These are phyloP conservation scores for Halichondria panicea DNA, from an alignment of 37 sponge, comb jelly and placozoan species.

Conservation along the genomic window DNA sequence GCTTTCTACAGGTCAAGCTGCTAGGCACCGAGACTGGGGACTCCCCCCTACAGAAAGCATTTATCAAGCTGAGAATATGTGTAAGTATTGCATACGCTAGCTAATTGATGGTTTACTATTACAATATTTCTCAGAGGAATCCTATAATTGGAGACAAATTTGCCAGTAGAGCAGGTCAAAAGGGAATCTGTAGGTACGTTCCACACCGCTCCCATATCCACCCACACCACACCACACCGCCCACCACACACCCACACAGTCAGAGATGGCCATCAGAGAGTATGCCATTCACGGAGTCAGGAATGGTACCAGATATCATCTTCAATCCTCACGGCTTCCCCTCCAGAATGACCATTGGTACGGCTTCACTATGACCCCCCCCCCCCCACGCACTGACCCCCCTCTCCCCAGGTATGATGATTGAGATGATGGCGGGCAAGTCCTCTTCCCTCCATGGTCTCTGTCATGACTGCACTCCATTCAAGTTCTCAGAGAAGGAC, in stretches of 20 bases:
- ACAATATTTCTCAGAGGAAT: conserved; percentile 62
- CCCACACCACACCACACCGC: too few species aligned
- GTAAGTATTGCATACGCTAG: conserved; percentile 19
- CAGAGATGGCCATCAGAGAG: conserved; percentile 92
- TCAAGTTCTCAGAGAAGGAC: conserved; percentile 86
- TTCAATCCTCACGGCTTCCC: conserved; percentile 99
- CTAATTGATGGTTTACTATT: not conserved
- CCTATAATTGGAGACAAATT: conserved; percentile 98
- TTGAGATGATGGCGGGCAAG: conserved; percentile 99
- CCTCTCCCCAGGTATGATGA: conserved; percentile 87
- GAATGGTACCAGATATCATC: conserved; percentile 97
- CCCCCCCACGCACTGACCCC: not conserved
- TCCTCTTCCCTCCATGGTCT: conserved; percentile 85
- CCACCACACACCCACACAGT: too few species aligned
- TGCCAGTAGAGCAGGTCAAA: conserved; percentile 98
- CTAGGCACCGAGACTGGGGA: conserved; percentile 78
- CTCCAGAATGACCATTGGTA: conserved; percentile 98
- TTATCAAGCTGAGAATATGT: conserved; percentile 75
- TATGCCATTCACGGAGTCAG: conserved; percentile 97
- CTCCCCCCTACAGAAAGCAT: conserved; percentile 63
- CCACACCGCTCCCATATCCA: too few species aligned
- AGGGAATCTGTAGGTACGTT: conserved; percentile 88
- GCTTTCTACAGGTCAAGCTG: conserved; percentile 54
- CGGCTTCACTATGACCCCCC: not conserved
- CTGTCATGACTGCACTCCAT: conserved; percentile 92